phyloP scores from a whole-genome alignment of 1,140 invertebrate genomes.

The Grapholita molesta region DNA sequence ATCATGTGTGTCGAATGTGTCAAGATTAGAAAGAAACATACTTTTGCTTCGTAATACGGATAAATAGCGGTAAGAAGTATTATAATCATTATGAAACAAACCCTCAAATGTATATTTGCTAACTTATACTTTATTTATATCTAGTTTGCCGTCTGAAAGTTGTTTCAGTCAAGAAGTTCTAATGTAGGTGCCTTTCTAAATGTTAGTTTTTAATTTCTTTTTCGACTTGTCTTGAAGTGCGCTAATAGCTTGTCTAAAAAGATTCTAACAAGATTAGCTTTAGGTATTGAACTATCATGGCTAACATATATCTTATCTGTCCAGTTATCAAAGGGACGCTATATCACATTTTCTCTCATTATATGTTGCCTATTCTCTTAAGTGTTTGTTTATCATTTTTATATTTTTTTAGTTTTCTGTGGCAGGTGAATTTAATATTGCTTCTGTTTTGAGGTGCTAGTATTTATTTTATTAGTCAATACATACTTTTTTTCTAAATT shows the following conservation, averaged over 20 bases:
- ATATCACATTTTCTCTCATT: neutral
- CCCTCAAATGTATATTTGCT: conserved; percentile 24
- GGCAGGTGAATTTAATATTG: conserved; percentile 43
- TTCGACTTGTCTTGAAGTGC: conserved; percentile 15
- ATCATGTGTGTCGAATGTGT: conserved; percentile 67
- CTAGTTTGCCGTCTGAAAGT: conserved; percentile 26
- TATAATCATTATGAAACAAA: conserved; percentile 31
- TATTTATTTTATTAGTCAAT: no score
- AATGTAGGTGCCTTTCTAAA: conserved; percentile 45
- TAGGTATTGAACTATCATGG: conserved; percentile 5
- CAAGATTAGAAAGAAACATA: conserved; percentile 72
- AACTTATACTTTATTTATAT: conserved; percentile 21
- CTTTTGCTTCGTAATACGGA: conserved; percentile 58
- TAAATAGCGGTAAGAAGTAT: conserved; percentile 59
- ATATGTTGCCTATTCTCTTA: neutral
- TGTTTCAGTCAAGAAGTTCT: conserved; percentile 22
- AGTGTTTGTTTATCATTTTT: neutral
- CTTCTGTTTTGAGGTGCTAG: conserved; percentile 30
- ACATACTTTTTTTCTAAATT: no score
- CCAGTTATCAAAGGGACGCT: conserved; percentile 12
- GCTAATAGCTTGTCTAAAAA: neutral
- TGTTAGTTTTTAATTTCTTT: conserved; percentile 32
- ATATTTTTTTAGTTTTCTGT: conserved; percentile 23
- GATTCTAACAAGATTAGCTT: conserved; percentile 9
- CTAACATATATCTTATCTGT: neutral